Percentiles rank a stretch among this genome's conserved stretches.
Conservation (phyloP, 2,797 vertebrate genomes). For the Mionectes olivaceus region DNA sequence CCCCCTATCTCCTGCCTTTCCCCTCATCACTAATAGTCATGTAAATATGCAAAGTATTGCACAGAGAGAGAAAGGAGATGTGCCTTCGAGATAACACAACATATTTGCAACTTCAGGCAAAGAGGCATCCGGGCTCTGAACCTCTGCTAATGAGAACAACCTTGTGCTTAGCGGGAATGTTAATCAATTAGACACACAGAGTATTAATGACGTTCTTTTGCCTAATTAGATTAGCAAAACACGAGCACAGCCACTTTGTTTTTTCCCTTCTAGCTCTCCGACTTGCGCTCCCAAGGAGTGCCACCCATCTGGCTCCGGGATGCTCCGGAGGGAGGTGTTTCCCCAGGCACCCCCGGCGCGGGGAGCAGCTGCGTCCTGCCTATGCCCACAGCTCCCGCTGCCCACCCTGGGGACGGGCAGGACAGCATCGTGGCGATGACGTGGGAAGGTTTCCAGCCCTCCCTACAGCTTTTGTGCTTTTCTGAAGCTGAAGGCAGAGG, state of each 20-base stretch:
- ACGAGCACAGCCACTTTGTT: neutral
- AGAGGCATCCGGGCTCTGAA: neutral
- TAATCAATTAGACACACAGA: constrained; percentile 48
- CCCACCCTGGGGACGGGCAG: neutral
- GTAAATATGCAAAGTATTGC: neutral
- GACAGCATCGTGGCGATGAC: accelerated
- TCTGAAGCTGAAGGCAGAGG: neutral
- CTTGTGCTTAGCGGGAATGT: neutral
- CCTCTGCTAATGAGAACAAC: constrained; percentile 18
- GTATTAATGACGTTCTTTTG: constrained; percentile 45
- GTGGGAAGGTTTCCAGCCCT: neutral
- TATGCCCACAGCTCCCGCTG: accelerated
- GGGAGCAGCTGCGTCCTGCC: neutral
- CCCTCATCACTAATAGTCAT: neutral
- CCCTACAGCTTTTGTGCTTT: neutral
- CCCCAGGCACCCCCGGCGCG: neutral
- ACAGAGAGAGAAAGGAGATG: neutral
- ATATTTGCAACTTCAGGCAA: neutral
- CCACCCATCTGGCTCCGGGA: neutral
- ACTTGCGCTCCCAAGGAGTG: neutral
- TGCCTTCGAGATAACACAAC: neutral
- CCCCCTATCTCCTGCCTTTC: neutral
- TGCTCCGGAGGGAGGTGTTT: neutral
- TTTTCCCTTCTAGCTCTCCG: neutral
- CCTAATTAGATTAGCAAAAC: constrained; percentile 62